Conservation (phyloP, 2,888 invertebrate species). For the Caenorhabditis sinica region DNA sequence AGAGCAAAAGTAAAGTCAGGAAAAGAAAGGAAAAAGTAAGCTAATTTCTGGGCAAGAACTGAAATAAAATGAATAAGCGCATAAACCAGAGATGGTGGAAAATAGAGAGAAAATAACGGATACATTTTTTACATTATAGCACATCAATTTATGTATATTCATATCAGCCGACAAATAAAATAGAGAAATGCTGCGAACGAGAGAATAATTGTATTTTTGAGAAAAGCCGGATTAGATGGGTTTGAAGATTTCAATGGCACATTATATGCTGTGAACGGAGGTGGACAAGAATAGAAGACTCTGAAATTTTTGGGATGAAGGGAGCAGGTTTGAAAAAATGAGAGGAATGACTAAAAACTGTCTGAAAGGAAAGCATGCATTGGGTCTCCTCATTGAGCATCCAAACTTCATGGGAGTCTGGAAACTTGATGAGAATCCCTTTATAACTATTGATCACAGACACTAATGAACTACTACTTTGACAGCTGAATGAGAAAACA, state of each 20-base stretch:
- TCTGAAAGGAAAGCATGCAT: not conserved
- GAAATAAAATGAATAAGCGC: conserved; percentile 56
- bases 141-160: conserved; percentile 48
- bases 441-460: conserved; percentile 44
- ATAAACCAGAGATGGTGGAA: conserved; percentile 41
- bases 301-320: conserved; percentile 22
- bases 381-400: not conserved
- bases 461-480: conserved; percentile 40
- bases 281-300: conserved; percentile 31
- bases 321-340: not conserved
- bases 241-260: conserved; percentile 50
- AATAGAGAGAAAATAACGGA: conserved; percentile 6
- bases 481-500: not conserved
- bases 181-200: conserved; percentile 7
- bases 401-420: not conserved
- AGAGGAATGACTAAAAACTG: conserved; percentile 24
- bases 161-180: conserved; percentile 13
- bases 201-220: not conserved
- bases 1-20: not conserved
- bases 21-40: conserved; percentile 18
- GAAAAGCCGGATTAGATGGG: conserved; percentile 25
- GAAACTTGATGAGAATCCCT: not conserved
- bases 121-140: conserved; percentile 13
- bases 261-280: conserved; percentile 18
- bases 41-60: conserved; percentile 56